Percentiles rank a stretch among this genome's conserved stretches.
Conservation (phyloP, 1,140 invertebrate genomes). For the Phortica variegata region DNA sequence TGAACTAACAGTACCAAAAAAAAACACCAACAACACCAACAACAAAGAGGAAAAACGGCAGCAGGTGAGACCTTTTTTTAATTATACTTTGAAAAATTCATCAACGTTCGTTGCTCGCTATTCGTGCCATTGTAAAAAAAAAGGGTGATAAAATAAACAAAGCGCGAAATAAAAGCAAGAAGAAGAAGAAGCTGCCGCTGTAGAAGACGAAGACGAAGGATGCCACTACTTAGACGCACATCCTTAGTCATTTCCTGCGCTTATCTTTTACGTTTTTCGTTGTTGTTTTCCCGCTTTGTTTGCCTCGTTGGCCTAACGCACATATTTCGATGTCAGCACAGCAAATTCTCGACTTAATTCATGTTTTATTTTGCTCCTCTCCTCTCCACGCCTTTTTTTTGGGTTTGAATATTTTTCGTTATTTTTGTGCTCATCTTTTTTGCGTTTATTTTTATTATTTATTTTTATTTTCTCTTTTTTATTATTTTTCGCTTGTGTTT, state of each 20-base stretch:
- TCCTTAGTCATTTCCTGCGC: slow-evolving; percentile 52
- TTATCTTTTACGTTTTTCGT: slow-evolving; percentile 28
- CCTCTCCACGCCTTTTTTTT: slow-evolving; percentile 20
- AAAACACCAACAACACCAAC: slow-evolving; percentile 7
- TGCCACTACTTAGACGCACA: slow-evolving; percentile 40
- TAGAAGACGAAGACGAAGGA: too few relatives aligned
- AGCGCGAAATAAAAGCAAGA: too few relatives aligned
- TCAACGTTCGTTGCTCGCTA: neutral
- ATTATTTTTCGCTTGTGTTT: slow-evolving; percentile 21
- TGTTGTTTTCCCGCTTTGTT: neutral
- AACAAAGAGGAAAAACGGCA: neutral
- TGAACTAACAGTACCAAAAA: slow-evolving; percentile 14
- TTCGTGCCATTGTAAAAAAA: neutral
- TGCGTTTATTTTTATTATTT: slow-evolving; percentile 18
- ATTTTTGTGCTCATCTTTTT: neutral
- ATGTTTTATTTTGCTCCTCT: slow-evolving; percentile 4
- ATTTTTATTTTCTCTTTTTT: slow-evolving; percentile 19
- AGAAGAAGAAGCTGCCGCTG: too few relatives aligned
- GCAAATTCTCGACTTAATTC: too few relatives aligned
- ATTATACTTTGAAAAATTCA: slow-evolving; percentile 38
- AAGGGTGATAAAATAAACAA: too few relatives aligned
- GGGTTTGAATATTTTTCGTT: slow-evolving; percentile 19
- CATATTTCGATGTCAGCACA: too few relatives aligned
- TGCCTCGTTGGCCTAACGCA: too few relatives aligned
- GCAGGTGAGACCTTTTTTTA: slow-evolving; percentile 31